These are phyloP conservation scores for Odontamblyopus rebecca DNA, from an alignment of 2,797 vertebrate species.

Conservation along the genomic window DNA sequence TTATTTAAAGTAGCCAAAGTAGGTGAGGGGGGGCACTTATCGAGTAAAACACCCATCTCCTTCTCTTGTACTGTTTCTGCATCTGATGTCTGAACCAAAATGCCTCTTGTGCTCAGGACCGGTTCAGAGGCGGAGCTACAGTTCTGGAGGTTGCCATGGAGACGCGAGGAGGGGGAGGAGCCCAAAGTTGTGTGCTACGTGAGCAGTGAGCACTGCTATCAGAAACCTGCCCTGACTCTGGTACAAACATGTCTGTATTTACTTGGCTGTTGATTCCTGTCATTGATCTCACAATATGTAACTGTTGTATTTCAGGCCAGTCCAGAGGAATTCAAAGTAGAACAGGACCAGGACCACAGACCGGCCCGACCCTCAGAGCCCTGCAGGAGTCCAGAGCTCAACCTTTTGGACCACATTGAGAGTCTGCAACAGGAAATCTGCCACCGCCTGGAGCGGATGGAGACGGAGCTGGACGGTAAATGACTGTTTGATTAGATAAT, in stretches of 20 bases:
- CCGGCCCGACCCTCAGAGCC: neutral
- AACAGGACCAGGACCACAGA: constrained; percentile 29
- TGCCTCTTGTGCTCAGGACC: neutral
- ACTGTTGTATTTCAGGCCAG: neutral
- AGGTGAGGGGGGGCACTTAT: too few relatives aligned
- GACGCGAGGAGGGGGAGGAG: constrained; percentile 78
- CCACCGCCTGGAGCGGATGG: constrained; percentile 93
- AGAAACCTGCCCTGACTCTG: constrained; percentile 81
- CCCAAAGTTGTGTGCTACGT: constrained; percentile 82
- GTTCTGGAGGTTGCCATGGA: constrained; percentile 94
- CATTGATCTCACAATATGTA: neutral
- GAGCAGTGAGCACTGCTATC: constrained; percentile 97
- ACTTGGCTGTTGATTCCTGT: neutral
- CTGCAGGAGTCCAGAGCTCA: constrained; percentile 69
- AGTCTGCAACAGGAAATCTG: constrained; percentile 91
- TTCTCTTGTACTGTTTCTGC: too few relatives aligned
- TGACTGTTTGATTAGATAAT: neutral
- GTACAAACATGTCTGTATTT: neutral
- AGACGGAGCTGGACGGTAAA: constrained; percentile 92
- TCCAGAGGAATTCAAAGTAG: constrained; percentile 3
- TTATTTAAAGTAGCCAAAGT: too few relatives aligned
- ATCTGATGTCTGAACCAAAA: neutral
- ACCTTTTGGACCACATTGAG: constrained; percentile 91
- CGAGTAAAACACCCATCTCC: too few relatives aligned
- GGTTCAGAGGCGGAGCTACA: constrained; percentile 90